These are phyloP conservation scores for Hemitrygon akajei DNA, from an alignment of 2,797 vertebrate genomes.

Conservation along the genomic window DNA sequence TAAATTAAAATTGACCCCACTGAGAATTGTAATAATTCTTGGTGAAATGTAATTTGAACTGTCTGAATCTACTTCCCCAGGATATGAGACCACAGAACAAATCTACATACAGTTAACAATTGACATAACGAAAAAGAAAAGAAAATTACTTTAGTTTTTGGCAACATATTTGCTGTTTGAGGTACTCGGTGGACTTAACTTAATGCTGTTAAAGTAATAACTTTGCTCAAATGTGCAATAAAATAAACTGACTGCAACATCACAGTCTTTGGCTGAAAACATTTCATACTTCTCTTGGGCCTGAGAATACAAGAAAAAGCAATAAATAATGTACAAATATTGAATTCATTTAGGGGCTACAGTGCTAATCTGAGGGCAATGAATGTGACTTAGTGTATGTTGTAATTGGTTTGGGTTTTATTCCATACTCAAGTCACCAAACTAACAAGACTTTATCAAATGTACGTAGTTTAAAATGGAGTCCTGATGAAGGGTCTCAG, in stretches of 20 bases:
- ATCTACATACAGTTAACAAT: conserved; percentile 16
- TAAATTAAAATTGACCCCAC: background rate
- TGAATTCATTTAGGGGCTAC: background rate
- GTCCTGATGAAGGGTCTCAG: no score
- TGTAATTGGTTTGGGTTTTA: conserved; percentile 15
- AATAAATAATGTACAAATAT: conserved; percentile 33
- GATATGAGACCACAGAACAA: background rate
- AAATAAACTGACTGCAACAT: conserved; percentile 31
- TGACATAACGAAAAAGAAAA: background rate
- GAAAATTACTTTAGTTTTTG: conserved; percentile 14
- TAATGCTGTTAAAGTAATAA: conserved; percentile 10
- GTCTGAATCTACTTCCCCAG: background rate
- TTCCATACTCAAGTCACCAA: background rate
- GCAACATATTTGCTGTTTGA: background rate
- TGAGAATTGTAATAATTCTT: background rate
- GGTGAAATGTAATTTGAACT: background rate
- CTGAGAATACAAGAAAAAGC: conserved; percentile 5
- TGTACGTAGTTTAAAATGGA: background rate
- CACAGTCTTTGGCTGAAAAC: conserved; percentile 17
- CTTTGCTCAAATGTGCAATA: background rate
- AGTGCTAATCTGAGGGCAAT: background rate
- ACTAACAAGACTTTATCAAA: background rate
- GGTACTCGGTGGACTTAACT: conserved; percentile 2
- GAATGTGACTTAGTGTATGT: conserved; percentile 5
- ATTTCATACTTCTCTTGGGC: conserved; percentile 25